Evolutionary conservation across 2,797 vertebrate species (phyloP).

Genomic region (Ctenopoma kingsleyae): DNA sequence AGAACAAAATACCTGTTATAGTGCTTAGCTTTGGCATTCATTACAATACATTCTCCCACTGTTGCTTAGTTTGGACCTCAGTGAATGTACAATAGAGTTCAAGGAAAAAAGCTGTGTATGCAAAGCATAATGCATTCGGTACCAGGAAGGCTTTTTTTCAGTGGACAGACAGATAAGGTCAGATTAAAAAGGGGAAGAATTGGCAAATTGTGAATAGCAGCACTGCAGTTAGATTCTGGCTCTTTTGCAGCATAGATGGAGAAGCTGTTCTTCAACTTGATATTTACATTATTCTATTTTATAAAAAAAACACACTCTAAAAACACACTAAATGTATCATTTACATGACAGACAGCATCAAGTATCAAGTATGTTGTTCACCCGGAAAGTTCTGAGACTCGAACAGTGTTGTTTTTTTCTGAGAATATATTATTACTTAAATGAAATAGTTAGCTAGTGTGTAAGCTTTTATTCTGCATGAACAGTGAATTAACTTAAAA

Average conservation of each 20-base stretch:
- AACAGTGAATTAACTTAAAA: too few relatives aligned
- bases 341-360: not conserved
- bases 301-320: not conserved
- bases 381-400: too few relatives aligned
- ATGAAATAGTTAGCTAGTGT: too few relatives aligned
- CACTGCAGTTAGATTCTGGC: not conserved
- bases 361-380: too few relatives aligned
- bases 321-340: not conserved
- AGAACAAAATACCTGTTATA: constrained; percentile 74
- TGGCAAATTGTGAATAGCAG: constrained; percentile 29
- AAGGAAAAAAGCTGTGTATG: constrained; percentile 48
- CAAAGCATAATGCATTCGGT: constrained; percentile 28
- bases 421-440: too few relatives aligned
- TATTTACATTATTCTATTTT: not conserved
- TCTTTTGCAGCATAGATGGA: constrained; percentile 8
- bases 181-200: constrained; percentile 33
- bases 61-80: constrained; percentile 56
- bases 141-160: constrained; percentile 35
- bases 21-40: constrained; percentile 74
- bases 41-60: constrained; percentile 72
- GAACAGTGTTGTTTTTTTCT: too few relatives aligned
- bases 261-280: not conserved
- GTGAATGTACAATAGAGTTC: constrained; percentile 26
- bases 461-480: too few relatives aligned
- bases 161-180: constrained; percentile 30